Evolutionary conservation across 2,113 vertebrate species (phyloP).

Genomic region (Heptranchias perlo): DNA sequence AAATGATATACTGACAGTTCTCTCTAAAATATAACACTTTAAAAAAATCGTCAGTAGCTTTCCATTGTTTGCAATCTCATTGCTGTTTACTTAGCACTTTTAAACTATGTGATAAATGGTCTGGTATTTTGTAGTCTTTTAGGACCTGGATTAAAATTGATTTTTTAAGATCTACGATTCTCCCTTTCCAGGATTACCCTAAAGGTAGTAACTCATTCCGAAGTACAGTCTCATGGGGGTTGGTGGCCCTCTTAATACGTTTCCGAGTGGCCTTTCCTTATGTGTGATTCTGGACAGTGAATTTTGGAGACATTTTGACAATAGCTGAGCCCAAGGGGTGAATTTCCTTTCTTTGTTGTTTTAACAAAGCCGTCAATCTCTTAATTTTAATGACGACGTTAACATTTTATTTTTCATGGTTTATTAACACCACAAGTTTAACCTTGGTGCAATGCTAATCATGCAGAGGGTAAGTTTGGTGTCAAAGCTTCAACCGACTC

Average conservation of each 20-base stretch:
- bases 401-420: neutral
- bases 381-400: neutral
- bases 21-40: neutral
- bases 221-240: neutral
- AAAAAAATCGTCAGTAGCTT: neutral
- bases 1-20: neutral
- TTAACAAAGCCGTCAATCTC: neutral
- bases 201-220: neutral
- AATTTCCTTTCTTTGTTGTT: neutral
- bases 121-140: neutral
- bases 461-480: no score
- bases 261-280: neutral
- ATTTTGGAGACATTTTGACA: neutral
- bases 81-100: neutral
- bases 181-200: neutral
- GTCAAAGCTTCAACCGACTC: no score
- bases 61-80: neutral
- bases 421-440: no score
- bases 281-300: no score
- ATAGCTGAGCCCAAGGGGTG: neutral
- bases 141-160: neutral
- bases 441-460: no score
- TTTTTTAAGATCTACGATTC: neutral
- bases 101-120: neutral
- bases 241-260: neutral